Evolutionary conservation across 2,113 vertebrate species (phyloP).

Genomic region (Pleuronectes platessa): DNA sequence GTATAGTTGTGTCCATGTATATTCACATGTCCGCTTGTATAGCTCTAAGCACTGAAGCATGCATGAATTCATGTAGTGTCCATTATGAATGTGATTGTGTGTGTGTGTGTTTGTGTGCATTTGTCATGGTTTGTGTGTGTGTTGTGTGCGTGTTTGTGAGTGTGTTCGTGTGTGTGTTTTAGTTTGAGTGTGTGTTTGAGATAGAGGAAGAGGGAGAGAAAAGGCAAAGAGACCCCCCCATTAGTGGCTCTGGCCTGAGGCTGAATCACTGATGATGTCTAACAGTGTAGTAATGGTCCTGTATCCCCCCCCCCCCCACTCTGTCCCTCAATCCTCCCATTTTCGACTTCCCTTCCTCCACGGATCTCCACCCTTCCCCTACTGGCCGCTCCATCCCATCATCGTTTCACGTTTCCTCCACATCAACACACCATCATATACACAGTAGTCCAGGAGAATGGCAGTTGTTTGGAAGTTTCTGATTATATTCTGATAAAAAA

Average conservation of each 20-base stretch:
- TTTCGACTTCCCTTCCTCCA: constrained; percentile 33
- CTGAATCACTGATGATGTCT: constrained; percentile 71
- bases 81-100: constrained; percentile 44
- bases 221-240: constrained; percentile 52
- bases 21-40: constrained; percentile 51
- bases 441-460: not conserved
- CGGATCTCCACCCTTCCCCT: constrained; percentile 31
- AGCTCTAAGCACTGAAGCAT: constrained; percentile 61
- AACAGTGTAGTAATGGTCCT: constrained; percentile 61
- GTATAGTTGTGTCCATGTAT: constrained; percentile 19
- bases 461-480: not conserved
- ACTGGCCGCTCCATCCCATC: constrained; percentile 29
- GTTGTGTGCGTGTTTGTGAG: constrained; percentile 14
- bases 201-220: constrained; percentile 26
- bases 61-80: constrained; percentile 59
- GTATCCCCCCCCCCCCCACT: constrained; percentile 18
- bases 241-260: constrained; percentile 63
- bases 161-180: not conserved
- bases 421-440: constrained; percentile 36
- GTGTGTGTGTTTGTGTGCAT: not conserved
- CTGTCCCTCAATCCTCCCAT: constrained; percentile 24
- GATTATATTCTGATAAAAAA: not conserved
- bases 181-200: constrained; percentile 2
- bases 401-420: constrained; percentile 39
- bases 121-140: no score